These are phyloP conservation scores for Sapajus apella DNA, from an alignment of 2,113 vertebrate species.

Conservation along the genomic window DNA sequence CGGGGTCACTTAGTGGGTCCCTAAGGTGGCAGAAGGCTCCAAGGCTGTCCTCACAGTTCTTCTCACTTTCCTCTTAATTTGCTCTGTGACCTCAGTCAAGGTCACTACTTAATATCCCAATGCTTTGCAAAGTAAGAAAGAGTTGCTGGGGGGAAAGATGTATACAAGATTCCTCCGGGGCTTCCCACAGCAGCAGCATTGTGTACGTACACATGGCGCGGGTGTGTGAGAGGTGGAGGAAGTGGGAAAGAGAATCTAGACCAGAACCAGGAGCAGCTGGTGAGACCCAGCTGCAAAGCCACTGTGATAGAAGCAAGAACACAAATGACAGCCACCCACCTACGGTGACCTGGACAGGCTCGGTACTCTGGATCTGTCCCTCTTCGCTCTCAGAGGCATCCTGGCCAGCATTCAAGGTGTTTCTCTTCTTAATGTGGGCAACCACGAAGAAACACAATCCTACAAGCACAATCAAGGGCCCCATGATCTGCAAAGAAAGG, in stretches of 20 bases:
- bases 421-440: conserved; percentile 87
- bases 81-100: background rate
- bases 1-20: background rate
- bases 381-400: conserved; percentile 81
- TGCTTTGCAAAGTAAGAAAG: background rate
- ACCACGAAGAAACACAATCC: conserved; percentile 88
- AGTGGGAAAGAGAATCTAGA: background rate
- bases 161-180: background rate
- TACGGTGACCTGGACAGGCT: conserved; percentile 84
- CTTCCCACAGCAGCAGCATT: background rate
- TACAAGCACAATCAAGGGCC: conserved; percentile 87
- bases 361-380: conserved; percentile 62
- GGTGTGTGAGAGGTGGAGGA: background rate
- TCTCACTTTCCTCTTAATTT: background rate
- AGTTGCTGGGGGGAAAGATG: background rate
- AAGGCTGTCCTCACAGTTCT: background rate
- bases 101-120: background rate
- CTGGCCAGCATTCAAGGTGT: conserved; percentile 74
- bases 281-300: background rate
- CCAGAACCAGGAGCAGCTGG: background rate
- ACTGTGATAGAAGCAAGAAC: background rate
- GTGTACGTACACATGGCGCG: background rate
- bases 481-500: conserved; percentile 88
- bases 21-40: background rate
- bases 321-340: conserved; percentile 79